Evolutionary conservation across 2,888 invertebrate genomes (phyloP).

Genomic region (Hanleya hanleyi): DNA sequence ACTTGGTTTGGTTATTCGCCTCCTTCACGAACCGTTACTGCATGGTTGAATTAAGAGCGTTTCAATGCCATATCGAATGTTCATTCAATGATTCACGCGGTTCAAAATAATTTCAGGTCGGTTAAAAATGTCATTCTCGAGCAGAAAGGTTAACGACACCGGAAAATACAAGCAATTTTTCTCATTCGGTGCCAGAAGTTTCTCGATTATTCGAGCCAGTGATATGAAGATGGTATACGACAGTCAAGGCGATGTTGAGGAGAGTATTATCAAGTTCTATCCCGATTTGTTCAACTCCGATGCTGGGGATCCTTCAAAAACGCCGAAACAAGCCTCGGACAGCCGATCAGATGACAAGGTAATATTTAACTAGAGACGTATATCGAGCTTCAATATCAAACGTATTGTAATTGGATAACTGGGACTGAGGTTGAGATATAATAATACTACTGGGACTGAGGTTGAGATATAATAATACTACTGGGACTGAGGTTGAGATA

Average conservation of each 20-base stretch:
- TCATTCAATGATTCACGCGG: neutral
- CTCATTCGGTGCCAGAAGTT: slow-evolving; percentile 28
- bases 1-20: no score
- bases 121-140: neutral
- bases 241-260: slow-evolving; percentile 23
- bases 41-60: no score
- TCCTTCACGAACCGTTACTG: no score
- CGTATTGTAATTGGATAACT: no score
- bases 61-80: no score
- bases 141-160: neutral
- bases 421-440: no score
- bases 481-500: no score
- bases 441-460: no score
- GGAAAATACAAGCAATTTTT: slow-evolving; percentile 16
- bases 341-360: slow-evolving; percentile 19
- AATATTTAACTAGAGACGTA: no score
- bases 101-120: neutral
- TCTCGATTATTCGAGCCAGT: slow-evolving; percentile 22
- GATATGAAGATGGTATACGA: slow-evolving; percentile 31
- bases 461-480: no score
- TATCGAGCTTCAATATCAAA: no score
- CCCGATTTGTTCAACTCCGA: neutral
- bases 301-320: neutral
- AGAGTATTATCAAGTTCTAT: neutral
- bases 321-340: neutral